A percentile compares a stretch with the other conserved stretches of the same genome.
These are phyloP conservation scores for Periophthalmodon schlosseri DNA, from an alignment of 2,113 vertebrate species.

Conservation along the genomic window DNA sequence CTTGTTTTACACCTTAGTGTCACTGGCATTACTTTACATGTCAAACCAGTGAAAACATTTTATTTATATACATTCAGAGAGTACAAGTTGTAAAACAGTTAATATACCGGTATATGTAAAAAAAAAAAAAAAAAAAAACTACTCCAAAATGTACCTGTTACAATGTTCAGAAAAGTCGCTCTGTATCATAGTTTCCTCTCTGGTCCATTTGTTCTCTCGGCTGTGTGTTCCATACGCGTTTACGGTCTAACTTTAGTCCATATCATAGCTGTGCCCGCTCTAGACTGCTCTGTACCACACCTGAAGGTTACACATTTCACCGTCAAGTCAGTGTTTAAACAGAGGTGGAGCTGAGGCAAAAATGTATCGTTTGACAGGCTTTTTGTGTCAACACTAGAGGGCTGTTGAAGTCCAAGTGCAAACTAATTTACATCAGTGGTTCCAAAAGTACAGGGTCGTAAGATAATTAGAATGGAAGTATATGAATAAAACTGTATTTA, in stretches of 20 bases:
- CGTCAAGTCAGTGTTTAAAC: conserved; percentile 5
- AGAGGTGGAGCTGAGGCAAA: background rate
- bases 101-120: background rate
- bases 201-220: conserved; percentile 1
- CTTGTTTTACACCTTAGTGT: background rate
- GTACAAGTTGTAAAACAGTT: background rate
- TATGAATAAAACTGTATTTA: too few species aligned
- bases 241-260: background rate
- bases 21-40: background rate
- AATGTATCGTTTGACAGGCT: background rate
- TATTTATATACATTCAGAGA: background rate
- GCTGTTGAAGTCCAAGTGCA: background rate
- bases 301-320: conserved; percentile 1
- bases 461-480: too few species aligned
- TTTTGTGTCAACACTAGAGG: background rate
- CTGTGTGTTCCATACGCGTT: background rate
- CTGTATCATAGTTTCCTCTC: background rate
- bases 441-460: too few species aligned
- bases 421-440: too few species aligned
- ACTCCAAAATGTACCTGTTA: background rate
- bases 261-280: background rate
- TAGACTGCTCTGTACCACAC: background rate
- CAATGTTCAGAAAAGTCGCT: background rate
- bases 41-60: background rate
- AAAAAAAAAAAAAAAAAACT: background rate